Evolutionary conservation across 37 sponge, comb jelly and placozoan genomes (phyloP).

Genomic region (Cliona cf. orientalis): DNA sequence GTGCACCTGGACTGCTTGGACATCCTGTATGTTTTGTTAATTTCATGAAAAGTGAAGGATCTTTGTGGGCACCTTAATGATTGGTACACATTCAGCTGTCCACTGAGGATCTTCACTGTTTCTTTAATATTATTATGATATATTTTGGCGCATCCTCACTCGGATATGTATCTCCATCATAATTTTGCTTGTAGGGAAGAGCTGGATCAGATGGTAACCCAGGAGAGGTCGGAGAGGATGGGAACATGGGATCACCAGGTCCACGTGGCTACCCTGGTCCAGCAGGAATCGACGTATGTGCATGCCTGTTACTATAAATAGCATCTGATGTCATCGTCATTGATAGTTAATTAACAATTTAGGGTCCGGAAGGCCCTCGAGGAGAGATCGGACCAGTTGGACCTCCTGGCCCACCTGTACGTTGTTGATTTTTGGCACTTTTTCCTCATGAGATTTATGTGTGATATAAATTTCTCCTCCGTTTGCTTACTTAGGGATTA

Average conservation of each 20-base stretch:
- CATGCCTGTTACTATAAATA: background rate
- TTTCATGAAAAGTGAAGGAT: too few species aligned
- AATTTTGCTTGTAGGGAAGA: constrained; percentile 15
- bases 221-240: constrained; percentile 30
- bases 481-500: constrained; percentile 15
- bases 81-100: too few species aligned
- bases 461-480: background rate
- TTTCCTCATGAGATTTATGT: too few species aligned
- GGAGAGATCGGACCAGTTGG: constrained; percentile 54
- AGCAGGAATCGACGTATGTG: constrained; percentile 33
- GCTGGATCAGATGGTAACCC: constrained; percentile 17
- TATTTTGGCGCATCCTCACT: too few species aligned
- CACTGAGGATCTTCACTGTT: background rate
- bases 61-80: too few species aligned
- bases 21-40: constrained; percentile 26
- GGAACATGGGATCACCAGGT: constrained; percentile 15
- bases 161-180: too few species aligned
- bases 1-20: constrained; percentile 36
- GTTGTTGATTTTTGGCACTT: too few species aligned
- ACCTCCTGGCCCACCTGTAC: constrained; percentile 61
- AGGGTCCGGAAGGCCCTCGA: constrained; percentile 58
- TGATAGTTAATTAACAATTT: background rate
- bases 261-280: constrained; percentile 29
- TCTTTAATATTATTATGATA: background rate
- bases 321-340: background rate